Base-by-base conservation (phyloP, 2,113 vertebrate species). In the Anser brachyrhynchus region DNA sequence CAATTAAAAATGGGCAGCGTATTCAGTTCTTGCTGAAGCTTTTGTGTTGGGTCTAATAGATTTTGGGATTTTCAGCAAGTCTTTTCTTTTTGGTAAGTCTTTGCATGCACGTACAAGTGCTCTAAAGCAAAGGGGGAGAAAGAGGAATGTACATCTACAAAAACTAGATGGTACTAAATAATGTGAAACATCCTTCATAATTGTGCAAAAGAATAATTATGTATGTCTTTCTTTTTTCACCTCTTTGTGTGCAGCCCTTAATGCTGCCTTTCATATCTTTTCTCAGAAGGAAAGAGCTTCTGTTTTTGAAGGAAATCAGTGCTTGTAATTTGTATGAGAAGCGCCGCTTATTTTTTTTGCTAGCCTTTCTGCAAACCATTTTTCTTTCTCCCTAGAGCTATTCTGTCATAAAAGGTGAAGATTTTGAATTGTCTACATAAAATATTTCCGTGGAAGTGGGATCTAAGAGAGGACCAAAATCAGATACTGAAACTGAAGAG, bases 341-440 rank as follows among this genome's bases (percentile, higher is more conserved):
- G 8, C 20, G 28, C 81, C 3, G 8, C 62, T 75, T 90, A 29
- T 65, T 78, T 86, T 92, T 66, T 92, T 83, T 61, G 54, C 59
- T 89, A 79, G 66, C n/a, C 58, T 87, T 92, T 87, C 55, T 95
- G 84, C 77, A 92, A 93, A 82, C n/a, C 51, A 39, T 58, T 96
- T 94, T 33, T 93, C 70, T 89, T 96, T 89, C 70, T 95, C 93
- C 82, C 89, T 76, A 89, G 87, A 93, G 81, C 89, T 91, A 17
- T 92, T 94, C 83, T 92, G 71, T 94, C 86, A 93, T 33, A 80
- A 71, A 92, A 95, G 93, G 95, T 96, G 81, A 95, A 92, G 84
- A 89, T 87, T 94, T 93, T 79, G 74, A 93, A 92, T 92, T 93
- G 67, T 73, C 71, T 80, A 77, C 55, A 31, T 94, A 91, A 95